Evolutionary conservation across 2,113 vertebrate genomes (phyloP).

Genomic region (Tautogolabrus adspersus): DNA sequence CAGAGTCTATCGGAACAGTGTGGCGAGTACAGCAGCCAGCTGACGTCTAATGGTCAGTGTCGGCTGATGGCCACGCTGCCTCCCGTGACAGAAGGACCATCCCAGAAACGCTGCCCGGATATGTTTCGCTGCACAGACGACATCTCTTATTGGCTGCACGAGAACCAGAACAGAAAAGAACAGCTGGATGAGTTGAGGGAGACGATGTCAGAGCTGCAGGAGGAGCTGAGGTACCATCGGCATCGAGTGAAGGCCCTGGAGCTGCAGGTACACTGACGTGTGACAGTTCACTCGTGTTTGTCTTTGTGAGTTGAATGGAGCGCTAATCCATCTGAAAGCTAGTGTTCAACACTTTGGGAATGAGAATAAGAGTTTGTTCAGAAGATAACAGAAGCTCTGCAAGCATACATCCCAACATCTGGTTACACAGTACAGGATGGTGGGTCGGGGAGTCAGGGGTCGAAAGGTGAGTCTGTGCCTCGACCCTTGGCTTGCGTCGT

Average conservation of each 20-base stretch:
- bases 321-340: too few relatives aligned
- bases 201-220: slow-evolving; percentile 83
- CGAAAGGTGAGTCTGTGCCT: too few relatives aligned
- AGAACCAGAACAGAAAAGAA: slow-evolving; percentile 85
- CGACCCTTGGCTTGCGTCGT: too few relatives aligned
- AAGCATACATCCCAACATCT: too few relatives aligned
- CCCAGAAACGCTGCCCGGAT: slow-evolving; percentile 81
- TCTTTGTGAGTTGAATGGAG: too few relatives aligned
- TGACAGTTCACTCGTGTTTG: too few relatives aligned
- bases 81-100: slow-evolving; percentile 72
- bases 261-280: slow-evolving; percentile 43
- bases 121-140: slow-evolving; percentile 87
- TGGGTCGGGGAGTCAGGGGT: too few relatives aligned
- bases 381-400: too few relatives aligned
- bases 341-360: too few relatives aligned
- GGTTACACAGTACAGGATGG: too few relatives aligned
- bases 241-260: slow-evolving; percentile 54
- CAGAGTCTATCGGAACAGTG: background rate
- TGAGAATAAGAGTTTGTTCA: too few relatives aligned
- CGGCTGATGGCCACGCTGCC: slow-evolving; percentile 81
- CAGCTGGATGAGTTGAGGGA: slow-evolving; percentile 84
- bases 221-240: slow-evolving; percentile 82
- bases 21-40: slow-evolving; percentile 55
- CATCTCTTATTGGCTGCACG: slow-evolving; percentile 85
- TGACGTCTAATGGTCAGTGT: slow-evolving; percentile 80